phyloP scores from a whole-genome alignment of 2,888 invertebrate genomes.

The Colletes collaris region DNA sequence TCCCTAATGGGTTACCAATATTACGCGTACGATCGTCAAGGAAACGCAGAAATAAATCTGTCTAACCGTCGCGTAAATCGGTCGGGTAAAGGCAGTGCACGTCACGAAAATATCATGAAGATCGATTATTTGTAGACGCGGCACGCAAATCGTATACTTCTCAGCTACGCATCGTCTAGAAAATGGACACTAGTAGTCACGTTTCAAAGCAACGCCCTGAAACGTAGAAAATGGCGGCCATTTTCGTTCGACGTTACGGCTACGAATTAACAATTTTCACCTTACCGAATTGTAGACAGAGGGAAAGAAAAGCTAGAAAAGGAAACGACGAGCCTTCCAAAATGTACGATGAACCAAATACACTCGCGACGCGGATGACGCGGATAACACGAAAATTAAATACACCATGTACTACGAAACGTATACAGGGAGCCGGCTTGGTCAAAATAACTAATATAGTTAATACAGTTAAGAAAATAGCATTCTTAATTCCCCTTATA shows the following conservation, averaged over 20 bases:
- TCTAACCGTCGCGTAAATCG: slow-evolving; percentile 25
- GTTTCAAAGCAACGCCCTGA: not conserved
- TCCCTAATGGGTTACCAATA: slow-evolving; percentile 39
- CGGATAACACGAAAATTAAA: not conserved
- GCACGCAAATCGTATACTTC: slow-evolving; percentile 14
- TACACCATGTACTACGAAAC: slow-evolving; percentile 1
- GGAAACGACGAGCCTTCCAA: slow-evolving; percentile 37
- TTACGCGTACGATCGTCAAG: slow-evolving; percentile 28
- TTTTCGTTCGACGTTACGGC: not conserved
- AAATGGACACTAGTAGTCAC: not conserved
- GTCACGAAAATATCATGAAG: not conserved
- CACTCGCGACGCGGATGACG: slow-evolving; percentile 26
- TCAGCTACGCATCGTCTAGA: not conserved
- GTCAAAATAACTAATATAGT: slow-evolving; percentile 1
- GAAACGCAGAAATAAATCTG: not conserved
- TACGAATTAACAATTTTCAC: slow-evolving; percentile 11
- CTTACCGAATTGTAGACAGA: slow-evolving; percentile 15
- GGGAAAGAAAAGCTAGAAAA: slow-evolving; percentile 14
- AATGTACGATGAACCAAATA: slow-evolving; percentile 1
- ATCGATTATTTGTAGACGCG: slow-evolving; percentile 19
- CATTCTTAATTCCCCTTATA: too few species aligned
- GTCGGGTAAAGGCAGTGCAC: slow-evolving; percentile 32
- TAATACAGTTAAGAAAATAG: not conserved
- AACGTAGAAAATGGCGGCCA: slow-evolving; percentile 1
- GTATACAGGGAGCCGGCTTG: slow-evolving; percentile 16